Evolutionary conservation across 2,888 invertebrate genomes (phyloP).

Genomic region (Campoplex capitator): DNA sequence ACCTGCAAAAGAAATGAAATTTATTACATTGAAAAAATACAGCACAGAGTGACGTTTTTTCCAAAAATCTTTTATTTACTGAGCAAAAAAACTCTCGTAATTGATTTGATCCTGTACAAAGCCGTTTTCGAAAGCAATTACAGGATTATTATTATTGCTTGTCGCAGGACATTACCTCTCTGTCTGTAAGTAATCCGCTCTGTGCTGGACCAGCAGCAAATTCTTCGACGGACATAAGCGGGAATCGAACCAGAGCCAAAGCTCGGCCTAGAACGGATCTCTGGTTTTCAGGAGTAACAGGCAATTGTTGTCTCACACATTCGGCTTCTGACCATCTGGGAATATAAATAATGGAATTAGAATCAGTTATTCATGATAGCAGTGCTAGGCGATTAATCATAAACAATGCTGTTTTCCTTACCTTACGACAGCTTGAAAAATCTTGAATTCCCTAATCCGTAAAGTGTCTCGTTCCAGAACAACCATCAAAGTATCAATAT

Average conservation of each 20-base stretch:
- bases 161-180: constrained; percentile 85
- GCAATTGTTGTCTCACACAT: constrained; percentile 89
- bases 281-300: constrained; percentile 89
- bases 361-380: neutral
- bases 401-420: constrained; percentile 64
- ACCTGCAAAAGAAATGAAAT: constrained; percentile 82
- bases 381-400: neutral
- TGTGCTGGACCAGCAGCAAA: constrained; percentile 92
- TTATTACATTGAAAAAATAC: neutral
- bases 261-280: constrained; percentile 89
- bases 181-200: constrained; percentile 90
- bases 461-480: constrained; percentile 92
- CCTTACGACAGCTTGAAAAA: constrained; percentile 90
- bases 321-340: constrained; percentile 90
- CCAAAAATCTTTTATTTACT: neutral
- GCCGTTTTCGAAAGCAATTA: neutral
- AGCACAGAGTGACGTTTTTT: no score
- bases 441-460: constrained; percentile 91
- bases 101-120: neutral
- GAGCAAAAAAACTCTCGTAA: neutral
- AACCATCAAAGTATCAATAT: constrained; percentile 91
- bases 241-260: constrained; percentile 91
- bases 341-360: neutral
- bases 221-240: constrained; percentile 94
- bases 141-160: neutral